Base-by-base conservation (phyloP, 2,797 vertebrate species). In the Garrulus glandarius region DNA sequence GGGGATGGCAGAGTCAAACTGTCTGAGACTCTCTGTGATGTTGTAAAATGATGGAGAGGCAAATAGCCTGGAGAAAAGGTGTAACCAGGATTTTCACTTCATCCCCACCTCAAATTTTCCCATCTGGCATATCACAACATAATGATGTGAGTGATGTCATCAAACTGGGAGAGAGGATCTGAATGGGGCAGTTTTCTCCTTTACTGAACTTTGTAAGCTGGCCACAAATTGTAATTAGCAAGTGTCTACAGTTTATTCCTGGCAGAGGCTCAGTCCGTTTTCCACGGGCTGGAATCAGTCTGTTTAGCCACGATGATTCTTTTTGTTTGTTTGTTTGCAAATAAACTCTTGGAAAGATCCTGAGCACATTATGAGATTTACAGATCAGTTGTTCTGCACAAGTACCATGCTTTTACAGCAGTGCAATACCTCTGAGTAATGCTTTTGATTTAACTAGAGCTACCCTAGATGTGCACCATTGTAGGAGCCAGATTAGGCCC, bases 61-160 rank as follows among this genome's bases (percentile, higher is more conserved):
- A 97, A 96, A 97, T 95, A 96, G 97, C 96, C 96, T 92, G 95
- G 92, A 97, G 97, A 97, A 92, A 96, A 97, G 96, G 97, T 97
- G 97, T 97, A 96, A 92, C 95, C 78, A 0, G 92, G 94, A 95
- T 97, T 97, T 96, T 95, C 94, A 96, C 95, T 96, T 89, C 94
- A 92, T 97, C 96, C 86, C 93, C 96, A 96, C 96, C 96, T 97
- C 96, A 94, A 32, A 96, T 93, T 95, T 97, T 97, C 97, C 96
- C 93, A 89, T 96, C 96, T 97, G 96, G 96, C 96, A 79, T 96
- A 95, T 97, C 96, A 96, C 93, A 97, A 93, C 95, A 94, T 95
- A 96, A 95, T 77, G 88, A 94, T 93, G 91, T 71, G 89, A 96
- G 90, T 96, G 96, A 97, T 96, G 93, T 97, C 96, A 98, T 68